Base-by-base conservation (phyloP, 2,888 invertebrate species). In the Mechanitis messenoides region DNA sequence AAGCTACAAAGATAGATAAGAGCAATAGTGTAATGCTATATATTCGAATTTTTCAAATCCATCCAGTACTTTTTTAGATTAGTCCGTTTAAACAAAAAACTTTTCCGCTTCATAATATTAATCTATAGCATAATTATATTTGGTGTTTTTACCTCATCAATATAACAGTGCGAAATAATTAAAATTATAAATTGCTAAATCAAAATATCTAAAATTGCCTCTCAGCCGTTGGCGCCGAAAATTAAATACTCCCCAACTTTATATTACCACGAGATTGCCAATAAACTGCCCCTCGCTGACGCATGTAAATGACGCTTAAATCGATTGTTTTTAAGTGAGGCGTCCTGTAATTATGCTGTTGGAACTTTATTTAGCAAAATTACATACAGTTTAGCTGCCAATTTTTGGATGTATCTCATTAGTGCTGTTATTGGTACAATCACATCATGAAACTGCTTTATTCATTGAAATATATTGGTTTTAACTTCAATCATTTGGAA, bases 191-290 rank as follows among this genome's bases (percentile, higher is more conserved):
- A 53, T 33, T 45, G 12, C 56, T 31, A 57, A 57, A 33, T 42
- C 28, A 57, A 61, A 61, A 45, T 45, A 28, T 54, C 50, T n/a
- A 12, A n/a, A 35, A 35, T 31, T 45, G 12, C 45, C 45, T 57
- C 28, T 53, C 53, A 38, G 35, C 50, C 53, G 47, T 55, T 50
- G 58, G 60, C 69, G 68, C 64, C 79, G 75, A 83, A 87, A 87
- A 87, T 87, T 85, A 86, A 85, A 87, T 87, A 84, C 81, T 81
- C 75, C 77, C 78, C 77, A 74, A 83, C 77, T 79, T 83, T 77
- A 89, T 88, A 91, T 92, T 85, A 75, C 74, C 72, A 72, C 77
- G 84, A 88, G 84, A 89, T 88, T 88, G 89, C 72, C 87, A 85
- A 87, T 88, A 87, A 83, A 83, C 74, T 75, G 74, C 47, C 60